A percentile compares a stretch with the other conserved stretches of the same genome.
These are phyloP conservation scores for Otus scops DNA, from an alignment of 2,797 vertebrate genomes.

Conservation along the genomic window DNA sequence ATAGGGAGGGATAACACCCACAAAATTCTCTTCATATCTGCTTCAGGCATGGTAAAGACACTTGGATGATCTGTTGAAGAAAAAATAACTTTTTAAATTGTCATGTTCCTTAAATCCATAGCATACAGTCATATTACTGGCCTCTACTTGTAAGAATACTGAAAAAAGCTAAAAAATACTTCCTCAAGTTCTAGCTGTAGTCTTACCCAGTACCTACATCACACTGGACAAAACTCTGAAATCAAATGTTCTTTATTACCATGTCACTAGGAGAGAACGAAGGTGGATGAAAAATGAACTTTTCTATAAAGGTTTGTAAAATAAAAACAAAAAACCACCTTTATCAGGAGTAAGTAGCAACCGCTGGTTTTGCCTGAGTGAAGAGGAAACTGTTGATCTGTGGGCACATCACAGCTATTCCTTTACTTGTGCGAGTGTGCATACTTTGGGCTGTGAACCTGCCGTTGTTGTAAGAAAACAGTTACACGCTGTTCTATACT, in stretches of 20 bases:
- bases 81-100: conserved; percentile 17
- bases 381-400: background rate
- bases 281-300: background rate
- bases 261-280: background rate
- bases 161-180: background rate
- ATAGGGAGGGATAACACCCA: conserved; percentile 94
- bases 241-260: background rate
- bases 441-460: background rate
- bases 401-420: background rate
- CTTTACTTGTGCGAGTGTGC: background rate
- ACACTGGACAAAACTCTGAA: background rate
- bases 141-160: background rate
- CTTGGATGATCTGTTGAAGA: conserved; percentile 79
- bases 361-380: background rate
- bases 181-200: background rate
- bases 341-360: background rate
- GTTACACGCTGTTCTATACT: background rate
- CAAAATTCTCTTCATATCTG: conserved; percentile 87
- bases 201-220: background rate
- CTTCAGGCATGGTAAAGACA: conserved; percentile 90
- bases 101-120: background rate
- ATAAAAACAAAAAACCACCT: background rate
- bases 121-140: background rate
- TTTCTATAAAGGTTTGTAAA: background rate
- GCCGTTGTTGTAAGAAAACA: background rate